Conservation (phyloP, 1,140 invertebrate species). For the Drosophila paulistorum region DNA sequence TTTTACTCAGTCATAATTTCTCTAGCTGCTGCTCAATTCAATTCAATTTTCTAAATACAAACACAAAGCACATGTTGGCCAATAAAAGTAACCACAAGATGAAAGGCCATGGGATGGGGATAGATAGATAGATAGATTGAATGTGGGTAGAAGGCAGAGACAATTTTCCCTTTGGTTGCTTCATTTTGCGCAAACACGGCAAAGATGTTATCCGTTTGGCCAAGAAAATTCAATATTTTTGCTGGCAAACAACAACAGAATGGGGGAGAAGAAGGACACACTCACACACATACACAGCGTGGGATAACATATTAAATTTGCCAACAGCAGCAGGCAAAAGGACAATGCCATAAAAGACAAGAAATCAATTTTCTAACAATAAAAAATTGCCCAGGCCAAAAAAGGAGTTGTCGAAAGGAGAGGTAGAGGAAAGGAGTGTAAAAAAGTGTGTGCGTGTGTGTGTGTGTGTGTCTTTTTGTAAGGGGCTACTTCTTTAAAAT, state of each 20-base stretch:
- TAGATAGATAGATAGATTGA: slow-evolving; percentile 11
- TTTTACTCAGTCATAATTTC: slow-evolving; percentile 4
- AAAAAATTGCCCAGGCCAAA: slow-evolving; percentile 67
- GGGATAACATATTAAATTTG: slow-evolving; percentile 78
- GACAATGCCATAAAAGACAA: slow-evolving; percentile 75
- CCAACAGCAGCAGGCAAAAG: slow-evolving; percentile 67
- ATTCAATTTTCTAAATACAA: slow-evolving; percentile 65
- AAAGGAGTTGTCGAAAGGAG: not conserved
- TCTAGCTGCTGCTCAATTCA: slow-evolving; percentile 55
- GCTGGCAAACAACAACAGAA: slow-evolving; percentile 67
- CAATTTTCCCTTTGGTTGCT: slow-evolving; percentile 71
- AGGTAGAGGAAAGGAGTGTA: not conserved
- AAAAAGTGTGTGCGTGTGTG: not conserved
- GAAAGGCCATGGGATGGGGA: slow-evolving; percentile 17
- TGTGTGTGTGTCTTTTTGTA: not conserved
- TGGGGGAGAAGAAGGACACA: not conserved
- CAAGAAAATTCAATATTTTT: slow-evolving; percentile 75
- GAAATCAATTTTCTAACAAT: slow-evolving; percentile 79
- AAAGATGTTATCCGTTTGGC: slow-evolving; percentile 70
- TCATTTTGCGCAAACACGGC: slow-evolving; percentile 74
- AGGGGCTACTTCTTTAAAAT: slow-evolving; percentile 57
- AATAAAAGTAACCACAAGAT: slow-evolving; percentile 66
- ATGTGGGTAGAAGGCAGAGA: slow-evolving; percentile 10
- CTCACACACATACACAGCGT: slow-evolving; percentile 50
- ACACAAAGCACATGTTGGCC: slow-evolving; percentile 64